Evolutionary conservation across 1,140 invertebrate genomes (phyloP), one percentile per base, ranked within the genome.

Genomic region (Drusus annulatus): DNA sequence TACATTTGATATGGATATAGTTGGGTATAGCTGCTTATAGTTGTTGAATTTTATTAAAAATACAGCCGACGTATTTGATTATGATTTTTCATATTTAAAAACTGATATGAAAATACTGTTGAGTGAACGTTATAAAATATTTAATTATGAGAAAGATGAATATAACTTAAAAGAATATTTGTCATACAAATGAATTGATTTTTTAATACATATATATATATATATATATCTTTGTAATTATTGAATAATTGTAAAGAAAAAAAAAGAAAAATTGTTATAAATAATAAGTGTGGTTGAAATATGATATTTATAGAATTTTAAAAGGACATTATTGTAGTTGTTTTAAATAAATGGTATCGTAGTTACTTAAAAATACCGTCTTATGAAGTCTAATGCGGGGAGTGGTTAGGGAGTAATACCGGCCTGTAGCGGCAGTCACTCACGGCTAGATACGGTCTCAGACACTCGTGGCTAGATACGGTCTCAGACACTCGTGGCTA

Each of bases 151-250:
- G 73, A 83, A 83, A 79, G 77, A 80, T 81, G 73, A 81, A 83
- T 79, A 83, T 80, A 78, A 83, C 79, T 80, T 63, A n/a, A 76
- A 78, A 74, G 81, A 83, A 83, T 83, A 83, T 83, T 83, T 83
- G 82, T 83, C 82, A 83, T 83, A 83, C 82, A 83, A 83, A 83
- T 83, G 82, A 83, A 83, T 83, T 83, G 82, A 83, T 83, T 83
- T 83, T 83, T 81, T 83, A 81, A 83, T 80, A 83, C 79, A 80
- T 78, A 78, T 78, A 80, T 78, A 76, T 78, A 78, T 78, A 79
- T 78, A 76, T 76, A 79, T 83, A 80, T 83, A 83, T 78, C 79
- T 83, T 83, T 83, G 82, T 83, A 83, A 83, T 78, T 83, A 83
- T 83, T 83, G 82, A 83, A 80, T 83, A 83, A 83, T 83, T 83